Conservation (phyloP, 2,888 invertebrate species). For the Mantis religiosa region DNA sequence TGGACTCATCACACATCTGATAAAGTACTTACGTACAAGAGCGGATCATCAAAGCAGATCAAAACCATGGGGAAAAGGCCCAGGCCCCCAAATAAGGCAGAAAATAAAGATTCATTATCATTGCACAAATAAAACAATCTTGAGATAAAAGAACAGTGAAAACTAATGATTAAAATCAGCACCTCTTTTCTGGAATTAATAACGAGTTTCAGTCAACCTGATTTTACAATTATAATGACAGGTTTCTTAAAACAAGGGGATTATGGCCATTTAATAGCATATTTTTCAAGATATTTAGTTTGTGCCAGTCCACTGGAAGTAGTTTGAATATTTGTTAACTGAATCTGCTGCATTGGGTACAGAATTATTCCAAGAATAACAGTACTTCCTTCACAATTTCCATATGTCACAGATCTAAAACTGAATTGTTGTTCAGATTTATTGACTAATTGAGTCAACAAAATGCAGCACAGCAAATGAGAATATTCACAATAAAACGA, state of each 20-base stretch:
- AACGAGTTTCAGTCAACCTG: too few species aligned
- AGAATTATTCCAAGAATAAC: too few species aligned
- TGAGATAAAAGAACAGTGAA: not conserved
- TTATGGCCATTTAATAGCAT: too few species aligned
- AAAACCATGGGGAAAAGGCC: constrained; percentile 7
- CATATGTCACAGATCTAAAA: not conserved
- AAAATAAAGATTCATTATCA: constrained; percentile 25
- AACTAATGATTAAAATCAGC: not conserved
- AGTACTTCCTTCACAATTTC: not conserved
- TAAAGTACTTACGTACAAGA: constrained; percentile 31
- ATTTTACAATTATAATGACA: too few species aligned
- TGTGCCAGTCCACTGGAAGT: too few species aligned
- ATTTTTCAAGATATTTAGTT: too few species aligned
- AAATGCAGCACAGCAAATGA: not conserved
- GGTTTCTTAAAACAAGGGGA: too few species aligned
- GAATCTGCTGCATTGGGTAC: too few species aligned
- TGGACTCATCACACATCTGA: not conserved
- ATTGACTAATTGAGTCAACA: not conserved
- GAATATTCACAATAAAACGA: not conserved
- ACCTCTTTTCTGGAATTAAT: not conserved
- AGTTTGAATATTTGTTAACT: too few species aligned
- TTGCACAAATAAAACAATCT: not conserved
- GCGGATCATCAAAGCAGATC: constrained; percentile 27
- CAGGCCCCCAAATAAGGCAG: constrained; percentile 28
- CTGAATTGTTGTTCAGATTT: not conserved